Conservation (phyloP, 2,888 invertebrate genomes). For the Lasiommata megera region DNA sequence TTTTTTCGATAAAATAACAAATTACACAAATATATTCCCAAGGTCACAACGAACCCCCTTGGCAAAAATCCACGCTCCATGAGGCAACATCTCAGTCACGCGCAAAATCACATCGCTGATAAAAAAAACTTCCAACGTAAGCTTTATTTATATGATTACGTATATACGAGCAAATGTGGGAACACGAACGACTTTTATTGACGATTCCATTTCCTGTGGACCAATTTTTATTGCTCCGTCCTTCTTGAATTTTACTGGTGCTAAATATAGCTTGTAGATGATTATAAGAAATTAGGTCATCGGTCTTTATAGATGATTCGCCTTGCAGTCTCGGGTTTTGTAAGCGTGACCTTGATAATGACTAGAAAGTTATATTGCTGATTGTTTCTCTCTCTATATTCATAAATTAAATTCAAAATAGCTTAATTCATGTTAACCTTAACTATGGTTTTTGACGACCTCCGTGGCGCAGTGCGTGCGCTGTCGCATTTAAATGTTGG, state of each 20-base stretch:
- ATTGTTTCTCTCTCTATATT: too few relatives aligned
- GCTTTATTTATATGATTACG: constrained; percentile 5
- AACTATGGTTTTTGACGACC: too few relatives aligned
- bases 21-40: not conserved
- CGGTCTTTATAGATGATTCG: constrained; percentile 7
- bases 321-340: not conserved
- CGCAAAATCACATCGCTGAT: not conserved
- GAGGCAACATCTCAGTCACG: not conserved
- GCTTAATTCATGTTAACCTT: too few relatives aligned
- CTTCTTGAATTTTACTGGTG: not conserved
- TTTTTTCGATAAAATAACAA: not conserved
- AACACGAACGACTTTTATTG: not conserved
- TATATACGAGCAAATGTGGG: not conserved
- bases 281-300: constrained; percentile 7
- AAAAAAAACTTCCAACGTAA: constrained; percentile 4
- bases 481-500: too few relatives aligned
- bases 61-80: not conserved
- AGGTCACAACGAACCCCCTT: not conserved
- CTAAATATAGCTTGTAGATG: constrained; percentile 6
- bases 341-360: not conserved
- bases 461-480: too few relatives aligned
- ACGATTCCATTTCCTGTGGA: constrained; percentile 15
- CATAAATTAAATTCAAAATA: too few relatives aligned
- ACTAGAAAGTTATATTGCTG: too few relatives aligned
- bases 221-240: constrained; percentile 15